Percentiles rank a stretch among this genome's conserved stretches.
phyloP scores from a whole-genome alignment of 2,888 invertebrate species.

The Mylabris sibirica region DNA sequence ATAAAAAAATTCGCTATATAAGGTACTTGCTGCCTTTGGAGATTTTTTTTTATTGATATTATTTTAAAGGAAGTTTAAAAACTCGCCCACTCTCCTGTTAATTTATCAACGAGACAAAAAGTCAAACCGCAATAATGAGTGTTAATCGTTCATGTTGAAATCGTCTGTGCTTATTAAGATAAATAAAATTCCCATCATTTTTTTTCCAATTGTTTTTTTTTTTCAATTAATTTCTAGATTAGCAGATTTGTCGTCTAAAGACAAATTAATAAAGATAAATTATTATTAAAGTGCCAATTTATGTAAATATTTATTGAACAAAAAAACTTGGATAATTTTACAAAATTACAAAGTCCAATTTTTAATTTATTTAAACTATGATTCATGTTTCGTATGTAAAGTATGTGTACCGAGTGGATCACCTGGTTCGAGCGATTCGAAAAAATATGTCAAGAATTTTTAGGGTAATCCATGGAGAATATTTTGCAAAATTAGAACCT shows the following conservation, averaged over 20 bases:
- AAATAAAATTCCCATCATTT: background rate
- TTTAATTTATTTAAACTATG: background rate
- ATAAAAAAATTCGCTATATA: too few species aligned
- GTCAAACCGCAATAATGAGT: background rate
- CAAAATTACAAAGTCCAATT: background rate
- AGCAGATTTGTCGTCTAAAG: background rate
- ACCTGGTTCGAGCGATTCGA: too few species aligned
- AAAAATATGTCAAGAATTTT: too few species aligned
- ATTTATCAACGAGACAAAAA: constrained; percentile 1
- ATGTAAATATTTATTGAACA: background rate
- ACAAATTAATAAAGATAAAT: background rate
- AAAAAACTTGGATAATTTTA: background rate
- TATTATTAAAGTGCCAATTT: background rate
- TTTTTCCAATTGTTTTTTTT: too few species aligned
- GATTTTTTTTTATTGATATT: background rate
- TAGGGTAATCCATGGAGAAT: too few species aligned
- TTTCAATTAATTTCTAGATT: background rate
- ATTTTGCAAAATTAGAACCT: too few species aligned
- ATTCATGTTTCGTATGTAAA: background rate
- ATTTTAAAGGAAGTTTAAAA: background rate
- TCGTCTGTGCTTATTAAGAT: background rate
- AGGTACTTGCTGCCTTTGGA: too few species aligned
- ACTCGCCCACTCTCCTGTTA: background rate
- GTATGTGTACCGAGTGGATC: too few species aligned
- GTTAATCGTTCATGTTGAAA: background rate